Conservation (phyloP, 2,113 vertebrate species). For the Chaetodon auriga region DNA sequence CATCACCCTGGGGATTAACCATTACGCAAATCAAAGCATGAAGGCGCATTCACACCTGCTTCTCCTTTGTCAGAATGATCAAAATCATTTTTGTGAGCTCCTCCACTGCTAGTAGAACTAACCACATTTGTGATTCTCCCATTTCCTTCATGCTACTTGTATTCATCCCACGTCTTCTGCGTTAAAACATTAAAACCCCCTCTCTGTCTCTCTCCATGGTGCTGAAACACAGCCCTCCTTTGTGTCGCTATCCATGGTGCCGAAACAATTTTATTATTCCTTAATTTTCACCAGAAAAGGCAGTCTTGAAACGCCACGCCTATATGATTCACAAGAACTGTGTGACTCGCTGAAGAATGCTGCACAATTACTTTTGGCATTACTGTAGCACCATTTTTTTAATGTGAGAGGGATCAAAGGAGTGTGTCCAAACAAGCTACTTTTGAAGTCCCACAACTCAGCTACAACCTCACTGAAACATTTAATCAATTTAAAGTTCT, state of each 20-base stretch:
- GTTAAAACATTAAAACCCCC: not conserved
- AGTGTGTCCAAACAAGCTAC: not conserved
- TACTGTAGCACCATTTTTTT: not conserved
- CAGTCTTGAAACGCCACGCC: not conserved
- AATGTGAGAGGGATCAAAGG: not conserved
- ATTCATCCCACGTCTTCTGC: not conserved
- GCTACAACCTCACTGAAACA: not conserved
- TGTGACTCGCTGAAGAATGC: not conserved
- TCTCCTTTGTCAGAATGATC: not conserved
- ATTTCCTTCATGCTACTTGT: not conserved
- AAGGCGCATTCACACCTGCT: not conserved
- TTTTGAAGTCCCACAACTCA: not conserved
- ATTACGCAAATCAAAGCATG: not conserved
- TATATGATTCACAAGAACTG: not conserved
- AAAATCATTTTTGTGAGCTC: not conserved
- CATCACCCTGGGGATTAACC: not conserved
- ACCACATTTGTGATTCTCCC: not conserved
- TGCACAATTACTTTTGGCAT: not conserved
- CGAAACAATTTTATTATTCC: constrained; percentile 5
- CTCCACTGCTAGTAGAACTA: no score
- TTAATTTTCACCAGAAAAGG: not conserved
- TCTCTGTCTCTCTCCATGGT: constrained; percentile 16
- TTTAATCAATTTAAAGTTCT: not conserved
- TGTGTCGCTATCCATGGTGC: constrained; percentile 17
- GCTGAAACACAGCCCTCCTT: not conserved